Percentiles rank a stretch among this genome's conserved stretches.
These are phyloP conservation scores for Ranitomeya variabilis DNA, from an alignment of 2,113 vertebrate genomes.

Conservation along the genomic window DNA sequence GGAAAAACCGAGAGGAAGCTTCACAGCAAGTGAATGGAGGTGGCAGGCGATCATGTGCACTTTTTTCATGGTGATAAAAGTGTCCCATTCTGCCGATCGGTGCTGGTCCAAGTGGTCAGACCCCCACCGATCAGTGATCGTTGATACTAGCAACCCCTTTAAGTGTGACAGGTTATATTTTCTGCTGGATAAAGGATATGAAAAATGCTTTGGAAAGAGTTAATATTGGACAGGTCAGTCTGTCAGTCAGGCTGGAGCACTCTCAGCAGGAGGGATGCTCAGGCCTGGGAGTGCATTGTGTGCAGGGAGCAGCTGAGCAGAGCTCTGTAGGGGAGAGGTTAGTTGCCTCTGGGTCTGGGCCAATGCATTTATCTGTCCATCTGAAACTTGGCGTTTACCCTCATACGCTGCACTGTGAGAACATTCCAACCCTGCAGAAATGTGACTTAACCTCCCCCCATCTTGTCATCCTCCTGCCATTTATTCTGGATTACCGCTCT, in stretches of 20 bases:
- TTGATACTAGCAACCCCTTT: too few species aligned
- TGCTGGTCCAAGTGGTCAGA: too few species aligned
- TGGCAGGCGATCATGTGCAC: too few species aligned
- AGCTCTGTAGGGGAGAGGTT: slow-evolving; percentile 45
- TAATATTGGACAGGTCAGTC: not conserved
- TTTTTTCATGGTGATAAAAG: too few species aligned
- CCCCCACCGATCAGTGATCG: too few species aligned
- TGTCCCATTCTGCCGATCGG: too few species aligned
- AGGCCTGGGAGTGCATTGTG: not conserved
- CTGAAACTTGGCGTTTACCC: slow-evolving; percentile 56
- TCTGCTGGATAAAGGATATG: too few species aligned
- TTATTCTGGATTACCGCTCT: not conserved
- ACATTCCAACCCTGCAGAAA: slow-evolving; percentile 48
- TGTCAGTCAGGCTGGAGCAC: not conserved
- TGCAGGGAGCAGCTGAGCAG: not conserved
- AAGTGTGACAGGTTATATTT: too few species aligned
- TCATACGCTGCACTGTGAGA: slow-evolving; percentile 49
- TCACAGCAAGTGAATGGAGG: too few species aligned
- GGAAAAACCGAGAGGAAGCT: too few species aligned
- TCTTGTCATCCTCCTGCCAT: not conserved
- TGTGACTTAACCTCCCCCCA: slow-evolving; percentile 34
- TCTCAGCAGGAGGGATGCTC: not conserved
- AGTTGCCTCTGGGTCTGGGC: slow-evolving; percentile 39
- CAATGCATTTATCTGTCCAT: slow-evolving; percentile 56
- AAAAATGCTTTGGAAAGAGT: not conserved